Percentiles rank a stretch among this genome's conserved stretches.
phyloP scores from a whole-genome alignment of 2,888 invertebrate species.

The Ophion obscuratus region DNA sequence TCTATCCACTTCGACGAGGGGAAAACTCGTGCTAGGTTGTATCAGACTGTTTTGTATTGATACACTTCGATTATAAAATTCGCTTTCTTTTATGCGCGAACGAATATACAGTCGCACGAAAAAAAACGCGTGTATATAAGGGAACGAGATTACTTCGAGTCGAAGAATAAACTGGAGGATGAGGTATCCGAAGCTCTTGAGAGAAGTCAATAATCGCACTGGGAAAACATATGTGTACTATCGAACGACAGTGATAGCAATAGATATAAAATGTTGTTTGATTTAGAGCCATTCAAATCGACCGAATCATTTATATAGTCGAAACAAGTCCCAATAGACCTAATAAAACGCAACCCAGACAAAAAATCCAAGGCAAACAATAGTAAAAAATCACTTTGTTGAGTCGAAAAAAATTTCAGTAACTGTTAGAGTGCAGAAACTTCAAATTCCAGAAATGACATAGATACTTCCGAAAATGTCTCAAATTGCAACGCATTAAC shows the following conservation, averaged over 20 bases:
- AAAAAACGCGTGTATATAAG: background rate
- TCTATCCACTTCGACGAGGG: constrained; percentile 29
- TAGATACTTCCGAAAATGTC: no score
- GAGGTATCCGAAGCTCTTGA: background rate
- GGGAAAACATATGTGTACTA: background rate
- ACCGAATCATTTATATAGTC: no score
- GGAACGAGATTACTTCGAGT: background rate
- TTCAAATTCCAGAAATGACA: no score
- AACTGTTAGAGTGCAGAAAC: no score
- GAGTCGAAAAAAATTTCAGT: no score
- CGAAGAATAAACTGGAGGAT: background rate
- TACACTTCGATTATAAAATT: constrained; percentile 38
- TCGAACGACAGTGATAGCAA: background rate
- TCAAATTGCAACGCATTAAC: no score
- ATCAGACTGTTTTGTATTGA: background rate
- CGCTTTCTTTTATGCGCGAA: constrained; percentile 21
- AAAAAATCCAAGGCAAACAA: no score
- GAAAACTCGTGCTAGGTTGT: background rate
- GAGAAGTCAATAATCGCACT: background rate
- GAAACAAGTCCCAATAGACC: no score
- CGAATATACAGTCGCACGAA: background rate
- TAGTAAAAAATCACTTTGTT: no score
- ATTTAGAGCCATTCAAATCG: no score
- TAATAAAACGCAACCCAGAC: no score
- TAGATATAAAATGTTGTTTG: no score